A percentile compares a stretch with the other conserved stretches of the same genome.
phyloP scores from a whole-genome alignment of 2,113 vertebrate genomes.

The Myiagra hebetior region DNA sequence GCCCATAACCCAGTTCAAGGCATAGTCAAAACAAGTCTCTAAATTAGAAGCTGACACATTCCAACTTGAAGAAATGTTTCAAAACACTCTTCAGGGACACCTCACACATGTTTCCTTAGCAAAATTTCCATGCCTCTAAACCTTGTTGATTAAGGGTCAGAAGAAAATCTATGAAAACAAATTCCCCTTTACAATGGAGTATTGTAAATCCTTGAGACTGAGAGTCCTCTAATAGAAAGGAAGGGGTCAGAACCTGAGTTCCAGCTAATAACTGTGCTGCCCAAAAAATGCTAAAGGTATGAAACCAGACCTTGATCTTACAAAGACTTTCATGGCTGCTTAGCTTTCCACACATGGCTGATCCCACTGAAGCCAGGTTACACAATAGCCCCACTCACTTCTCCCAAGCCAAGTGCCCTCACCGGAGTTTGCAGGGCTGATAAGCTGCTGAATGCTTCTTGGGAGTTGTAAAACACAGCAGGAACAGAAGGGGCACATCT shows the following conservation, averaged over 20 bases:
- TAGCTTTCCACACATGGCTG: not conserved
- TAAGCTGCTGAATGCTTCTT: not conserved
- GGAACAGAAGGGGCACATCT: not conserved
- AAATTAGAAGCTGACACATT: conserved; percentile 22
- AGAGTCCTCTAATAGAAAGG: not conserved
- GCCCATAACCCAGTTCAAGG: not conserved
- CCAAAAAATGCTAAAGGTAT: conserved; percentile 2
- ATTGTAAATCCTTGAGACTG: not conserved
- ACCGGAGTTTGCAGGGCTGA: not conserved
- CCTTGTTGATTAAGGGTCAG: not conserved
- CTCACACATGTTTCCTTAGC: not conserved
- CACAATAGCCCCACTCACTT: not conserved
- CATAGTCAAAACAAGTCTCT: conserved; percentile 4
- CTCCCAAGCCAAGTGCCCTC: not conserved
- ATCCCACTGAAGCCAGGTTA: not conserved
- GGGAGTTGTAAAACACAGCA: not conserved
- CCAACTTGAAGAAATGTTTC: not conserved
- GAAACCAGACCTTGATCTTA: conserved; percentile 13
- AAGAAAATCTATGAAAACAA: conserved; percentile 32
- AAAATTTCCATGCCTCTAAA: conserved; percentile 38
- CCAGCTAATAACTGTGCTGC: not conserved
- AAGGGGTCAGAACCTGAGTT: not conserved
- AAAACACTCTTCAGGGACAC: conserved; percentile 22
- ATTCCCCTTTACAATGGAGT: conserved; percentile 8
- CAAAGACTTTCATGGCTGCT: not conserved